Conservation (phyloP, 1,140 invertebrate species). For the Tetramorium alpestre region DNA sequence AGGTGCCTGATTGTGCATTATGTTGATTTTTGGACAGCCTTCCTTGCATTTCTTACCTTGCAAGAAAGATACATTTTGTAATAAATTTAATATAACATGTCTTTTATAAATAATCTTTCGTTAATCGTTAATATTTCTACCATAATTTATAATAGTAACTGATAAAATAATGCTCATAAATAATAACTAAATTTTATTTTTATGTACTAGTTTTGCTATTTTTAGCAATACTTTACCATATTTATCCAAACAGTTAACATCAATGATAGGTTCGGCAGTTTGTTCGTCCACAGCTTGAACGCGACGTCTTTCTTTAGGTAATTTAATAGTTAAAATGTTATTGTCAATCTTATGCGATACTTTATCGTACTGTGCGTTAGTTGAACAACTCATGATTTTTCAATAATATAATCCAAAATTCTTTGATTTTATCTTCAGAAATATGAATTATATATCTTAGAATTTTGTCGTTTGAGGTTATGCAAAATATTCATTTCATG, state of each 20-base stretch:
- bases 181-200: neutral
- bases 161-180: neutral
- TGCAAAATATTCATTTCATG: neutral
- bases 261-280: neutral
- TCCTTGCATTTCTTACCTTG: slow-evolving; percentile 70
- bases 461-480: slow-evolving; percentile 47
- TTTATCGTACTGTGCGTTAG: slow-evolving; percentile 65
- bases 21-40: slow-evolving; percentile 72
- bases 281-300: neutral
- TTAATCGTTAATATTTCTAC: neutral
- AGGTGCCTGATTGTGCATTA: slow-evolving; percentile 66
- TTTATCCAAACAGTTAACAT: slow-evolving; percentile 65
- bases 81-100: neutral
- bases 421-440: neutral
- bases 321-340: slow-evolving; percentile 74
- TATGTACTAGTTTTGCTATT: neutral
- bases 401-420: neutral
- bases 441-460: neutral
- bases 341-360: slow-evolving; percentile 69
- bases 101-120: neutral
- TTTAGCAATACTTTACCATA: slow-evolving; percentile 57
- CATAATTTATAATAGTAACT: neutral
- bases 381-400: slow-evolving; percentile 48
- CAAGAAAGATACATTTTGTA: neutral
- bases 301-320: slow-evolving; percentile 65